A percentile compares a stretch with the other conserved stretches of the same genome.
phyloP scores from a whole-genome alignment of 2,888 invertebrate genomes.

The Acleris literana region DNA sequence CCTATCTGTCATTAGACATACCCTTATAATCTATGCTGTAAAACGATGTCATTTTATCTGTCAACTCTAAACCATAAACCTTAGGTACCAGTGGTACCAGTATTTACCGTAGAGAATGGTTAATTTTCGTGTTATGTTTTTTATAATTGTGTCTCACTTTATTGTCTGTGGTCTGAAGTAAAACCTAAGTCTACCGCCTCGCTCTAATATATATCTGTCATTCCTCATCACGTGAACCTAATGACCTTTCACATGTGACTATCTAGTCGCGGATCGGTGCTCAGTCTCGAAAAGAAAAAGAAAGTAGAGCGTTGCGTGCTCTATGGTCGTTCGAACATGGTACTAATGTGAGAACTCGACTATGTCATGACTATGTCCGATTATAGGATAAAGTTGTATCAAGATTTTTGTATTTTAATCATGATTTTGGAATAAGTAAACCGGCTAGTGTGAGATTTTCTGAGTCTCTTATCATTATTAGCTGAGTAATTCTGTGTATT shows the following conservation, averaged over 20 bases:
- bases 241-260: constrained; percentile 34
- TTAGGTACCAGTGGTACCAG: too few relatives aligned
- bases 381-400: constrained; percentile 7
- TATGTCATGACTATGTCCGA: constrained; percentile 52
- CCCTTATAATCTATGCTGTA: too few relatives aligned
- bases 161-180: neutral
- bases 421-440: too few relatives aligned
- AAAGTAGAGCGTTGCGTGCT: constrained; percentile 60
- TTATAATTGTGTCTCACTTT: neutral
- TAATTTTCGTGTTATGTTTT: too few relatives aligned
- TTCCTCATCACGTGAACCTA: constrained; percentile 12
- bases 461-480: too few relatives aligned
- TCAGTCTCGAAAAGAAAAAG: constrained; percentile 47
- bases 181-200: constrained; percentile 7
- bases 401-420: too few relatives aligned
- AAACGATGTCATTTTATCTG: too few relatives aligned
- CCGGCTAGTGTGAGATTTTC: too few relatives aligned
- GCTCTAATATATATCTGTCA: constrained; percentile 2
- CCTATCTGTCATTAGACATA: too few relatives aligned
- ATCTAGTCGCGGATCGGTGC: constrained; percentile 24
- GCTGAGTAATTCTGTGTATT: too few relatives aligned
- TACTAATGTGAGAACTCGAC: constrained; percentile 56
- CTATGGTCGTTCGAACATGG: constrained; percentile 45
- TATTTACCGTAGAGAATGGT: too few relatives aligned
- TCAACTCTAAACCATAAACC: too few relatives aligned